These are phyloP conservation scores for Ophioninae sp. DNA, from an alignment of 2,888 invertebrate species.

Conservation along the genomic window DNA sequence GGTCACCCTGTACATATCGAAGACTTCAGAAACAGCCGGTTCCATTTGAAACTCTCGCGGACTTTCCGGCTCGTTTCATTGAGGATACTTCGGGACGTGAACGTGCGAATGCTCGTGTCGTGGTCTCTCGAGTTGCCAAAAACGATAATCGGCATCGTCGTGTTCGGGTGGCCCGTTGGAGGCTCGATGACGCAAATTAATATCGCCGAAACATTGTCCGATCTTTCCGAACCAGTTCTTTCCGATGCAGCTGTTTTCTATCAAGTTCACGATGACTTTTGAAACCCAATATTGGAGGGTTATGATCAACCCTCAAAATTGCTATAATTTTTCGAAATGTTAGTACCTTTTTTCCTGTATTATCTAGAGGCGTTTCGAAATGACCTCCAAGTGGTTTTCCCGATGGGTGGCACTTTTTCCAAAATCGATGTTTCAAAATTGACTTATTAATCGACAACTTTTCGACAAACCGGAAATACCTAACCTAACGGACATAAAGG, in stretches of 20 bases:
- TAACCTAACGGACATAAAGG: constrained; percentile 8
- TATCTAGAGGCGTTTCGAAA: too few species aligned
- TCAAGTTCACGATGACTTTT: too few species aligned
- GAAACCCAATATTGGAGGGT: too few species aligned
- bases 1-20: constrained; percentile 21
- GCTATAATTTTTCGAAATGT: too few species aligned
- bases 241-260: neutral
- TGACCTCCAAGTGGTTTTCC: too few species aligned
- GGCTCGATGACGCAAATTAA: constrained; percentile 17
- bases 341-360: too few species aligned
- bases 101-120: neutral
- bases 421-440: too few species aligned
- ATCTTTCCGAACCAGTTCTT: neutral
- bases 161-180: constrained; percentile 31
- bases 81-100: constrained; percentile 19
- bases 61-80: constrained; percentile 55
- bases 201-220: neutral
- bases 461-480: too few species aligned
- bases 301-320: too few species aligned
- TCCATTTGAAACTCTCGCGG: constrained; percentile 10
- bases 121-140: constrained; percentile 34
- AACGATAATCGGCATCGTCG: constrained; percentile 28
- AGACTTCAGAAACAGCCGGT: neutral
- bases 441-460: too few species aligned
- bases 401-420: too few species aligned